These are phyloP conservation scores for Orthonyx spaldingii DNA, from an alignment of 2,113 vertebrate genomes.

Conservation along the genomic window DNA sequence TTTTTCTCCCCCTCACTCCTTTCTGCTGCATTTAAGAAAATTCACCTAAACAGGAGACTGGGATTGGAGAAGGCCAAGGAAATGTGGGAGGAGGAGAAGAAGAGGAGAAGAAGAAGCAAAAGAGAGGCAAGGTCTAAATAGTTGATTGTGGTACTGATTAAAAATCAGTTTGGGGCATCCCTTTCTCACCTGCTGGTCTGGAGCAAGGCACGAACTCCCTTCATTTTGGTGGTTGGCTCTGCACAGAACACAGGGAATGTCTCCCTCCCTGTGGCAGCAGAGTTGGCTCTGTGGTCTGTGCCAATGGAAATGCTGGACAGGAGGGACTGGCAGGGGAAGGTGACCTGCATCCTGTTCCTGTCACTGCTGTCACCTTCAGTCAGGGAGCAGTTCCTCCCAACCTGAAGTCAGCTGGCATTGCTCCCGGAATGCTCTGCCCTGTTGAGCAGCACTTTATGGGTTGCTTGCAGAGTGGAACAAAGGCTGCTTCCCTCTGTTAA, in stretches of 20 bases:
- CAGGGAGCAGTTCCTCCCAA: background rate
- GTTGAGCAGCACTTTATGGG: background rate
- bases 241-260: background rate
- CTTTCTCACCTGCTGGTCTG: background rate
- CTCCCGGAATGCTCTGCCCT: background rate
- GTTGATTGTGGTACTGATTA: conserved; percentile 4
- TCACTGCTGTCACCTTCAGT: background rate
- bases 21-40: conserved; percentile 71
- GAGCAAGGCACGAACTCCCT: background rate
- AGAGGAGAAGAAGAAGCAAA: conserved; percentile 98
- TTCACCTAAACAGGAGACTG: conserved; percentile 84
- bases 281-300: background rate
- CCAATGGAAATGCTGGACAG: background rate
- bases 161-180: background rate
- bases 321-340: background rate
- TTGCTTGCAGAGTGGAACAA: background rate
- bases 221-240: background rate
- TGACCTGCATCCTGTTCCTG: background rate
- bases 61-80: conserved; percentile 80
- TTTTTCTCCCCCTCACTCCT: background rate
- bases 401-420: background rate
- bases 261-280: background rate
- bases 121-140: conserved; percentile 82
- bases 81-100: conserved; percentile 85
- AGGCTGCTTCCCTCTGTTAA: background rate